These are phyloP conservation scores for Ctenopoma multispine DNA, from an alignment of 2,797 vertebrate genomes.

Conservation along the genomic window DNA sequence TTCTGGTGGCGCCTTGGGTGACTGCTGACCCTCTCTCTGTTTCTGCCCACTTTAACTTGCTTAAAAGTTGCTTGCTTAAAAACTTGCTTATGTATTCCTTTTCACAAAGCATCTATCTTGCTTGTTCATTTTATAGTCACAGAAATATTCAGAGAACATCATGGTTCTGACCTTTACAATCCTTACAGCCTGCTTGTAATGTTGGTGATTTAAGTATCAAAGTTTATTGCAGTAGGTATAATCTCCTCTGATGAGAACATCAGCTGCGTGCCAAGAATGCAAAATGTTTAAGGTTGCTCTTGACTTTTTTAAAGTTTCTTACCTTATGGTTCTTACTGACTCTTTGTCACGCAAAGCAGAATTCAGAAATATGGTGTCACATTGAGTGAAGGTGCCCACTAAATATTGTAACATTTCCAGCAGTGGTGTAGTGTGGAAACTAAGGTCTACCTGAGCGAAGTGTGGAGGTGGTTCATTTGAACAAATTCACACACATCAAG, in stretches of 20 bases:
- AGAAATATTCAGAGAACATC: constrained; percentile 21
- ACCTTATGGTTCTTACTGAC: no score
- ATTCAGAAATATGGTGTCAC: no score
- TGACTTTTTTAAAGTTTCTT: not conserved
- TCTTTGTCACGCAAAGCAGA: no score
- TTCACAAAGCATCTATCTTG: not conserved
- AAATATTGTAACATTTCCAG: no score
- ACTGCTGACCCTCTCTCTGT: not conserved
- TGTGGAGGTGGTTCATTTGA: no score
- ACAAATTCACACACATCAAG: no score
- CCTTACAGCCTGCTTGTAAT: constrained; percentile 27
- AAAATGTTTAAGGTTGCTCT: constrained; percentile 12
- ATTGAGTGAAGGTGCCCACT: no score
- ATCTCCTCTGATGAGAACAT: constrained; percentile 36
- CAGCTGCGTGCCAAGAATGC: constrained; percentile 32
- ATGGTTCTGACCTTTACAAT: constrained; percentile 40
- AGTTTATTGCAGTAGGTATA: constrained; percentile 42
- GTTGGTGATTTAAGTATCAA: constrained; percentile 34
- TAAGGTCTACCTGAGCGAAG: no score
- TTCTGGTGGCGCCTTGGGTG: no score
- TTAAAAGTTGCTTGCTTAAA: not conserved
- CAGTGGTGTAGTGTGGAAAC: not conserved
- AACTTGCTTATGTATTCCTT: not conserved
- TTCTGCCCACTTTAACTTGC: not conserved
- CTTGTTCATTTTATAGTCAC: constrained; percentile 13